A percentile compares a stretch with the other conserved stretches of the same genome.
Evolutionary conservation across 2,113 vertebrate species (phyloP).

Genomic region (Opisthocomus hoazin): DNA sequence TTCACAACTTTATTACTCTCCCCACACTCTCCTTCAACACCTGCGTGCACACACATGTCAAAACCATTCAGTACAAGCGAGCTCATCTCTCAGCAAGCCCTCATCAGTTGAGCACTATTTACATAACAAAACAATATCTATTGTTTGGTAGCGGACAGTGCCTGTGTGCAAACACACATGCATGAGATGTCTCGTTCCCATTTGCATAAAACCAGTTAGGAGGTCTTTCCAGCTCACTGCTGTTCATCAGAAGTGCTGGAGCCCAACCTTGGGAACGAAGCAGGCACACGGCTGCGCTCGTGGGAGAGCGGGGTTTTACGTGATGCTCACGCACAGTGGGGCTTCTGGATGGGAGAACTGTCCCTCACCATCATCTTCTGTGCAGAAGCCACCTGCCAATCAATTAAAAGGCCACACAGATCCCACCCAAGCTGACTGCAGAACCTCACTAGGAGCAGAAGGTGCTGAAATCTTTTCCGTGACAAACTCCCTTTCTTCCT

Average conservation of each 20-base stretch:
- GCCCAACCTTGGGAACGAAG: slow-evolving; percentile 13
- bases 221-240: slow-evolving; percentile 29
- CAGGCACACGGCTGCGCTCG: not conserved
- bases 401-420: not conserved
- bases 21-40: not conserved
- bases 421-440: not conserved
- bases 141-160: not conserved
- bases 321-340: not conserved
- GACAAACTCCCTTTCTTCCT: not conserved
- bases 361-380: not conserved
- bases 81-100: not conserved
- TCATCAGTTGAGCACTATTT: not conserved
- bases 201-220: slow-evolving; percentile 25
- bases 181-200: not conserved
- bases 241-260: not conserved
- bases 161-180: not conserved
- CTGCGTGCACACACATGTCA: not conserved
- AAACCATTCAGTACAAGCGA: not conserved
- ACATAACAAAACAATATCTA: slow-evolving; percentile 6
- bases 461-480: not conserved
- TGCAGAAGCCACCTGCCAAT: not conserved
- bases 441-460: not conserved
- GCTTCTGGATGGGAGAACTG: not conserved
- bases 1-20: not conserved
- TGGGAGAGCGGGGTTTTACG: not conserved